Percentiles rank a stretch among this genome's conserved stretches.
phyloP scores from a whole-genome alignment of 2,888 invertebrate genomes.

The Synergus itoensis region DNA sequence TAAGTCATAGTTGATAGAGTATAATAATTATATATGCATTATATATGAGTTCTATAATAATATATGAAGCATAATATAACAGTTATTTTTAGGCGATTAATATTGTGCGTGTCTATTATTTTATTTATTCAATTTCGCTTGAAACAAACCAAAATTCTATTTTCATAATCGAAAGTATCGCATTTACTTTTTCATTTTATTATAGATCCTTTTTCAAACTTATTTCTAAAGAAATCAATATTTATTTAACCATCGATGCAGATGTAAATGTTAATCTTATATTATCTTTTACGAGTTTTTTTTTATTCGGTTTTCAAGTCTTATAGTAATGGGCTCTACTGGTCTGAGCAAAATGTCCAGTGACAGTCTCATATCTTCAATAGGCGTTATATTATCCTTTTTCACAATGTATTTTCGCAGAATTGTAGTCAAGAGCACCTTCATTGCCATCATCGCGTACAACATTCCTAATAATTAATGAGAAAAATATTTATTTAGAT shows the following conservation, averaged over 20 bases:
- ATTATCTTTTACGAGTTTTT: background rate
- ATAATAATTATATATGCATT: conserved; percentile 12
- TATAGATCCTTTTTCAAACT: background rate
- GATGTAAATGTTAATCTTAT: too few relatives aligned
- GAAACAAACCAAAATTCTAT: conserved; percentile 9
- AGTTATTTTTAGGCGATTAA: conserved; percentile 31
- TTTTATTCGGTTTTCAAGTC: conserved; percentile 32
- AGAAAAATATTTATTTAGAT: background rate
- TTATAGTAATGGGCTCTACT: conserved; percentile 35
- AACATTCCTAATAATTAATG: conserved; percentile 65
- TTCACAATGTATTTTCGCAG: conserved; percentile 64
- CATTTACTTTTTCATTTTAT: conserved; percentile 23
- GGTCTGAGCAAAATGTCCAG: conserved; percentile 24
- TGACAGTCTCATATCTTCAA: conserved; percentile 46
- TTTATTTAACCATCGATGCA: background rate
- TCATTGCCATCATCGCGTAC: conserved; percentile 76
- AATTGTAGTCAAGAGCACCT: conserved; percentile 69
- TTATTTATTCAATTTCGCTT: background rate
- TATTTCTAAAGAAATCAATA: background rate
- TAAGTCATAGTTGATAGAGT: conserved; percentile 33
- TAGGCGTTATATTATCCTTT: conserved; percentile 41
- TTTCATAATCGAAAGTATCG: conserved; percentile 24
- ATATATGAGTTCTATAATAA: conserved; percentile 21
- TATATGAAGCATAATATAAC: conserved; percentile 37
- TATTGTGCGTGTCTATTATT: conserved; percentile 17